These are phyloP conservation scores for Nebria salina DNA, from an alignment of 2,888 invertebrate species.

Conservation along the genomic window DNA sequence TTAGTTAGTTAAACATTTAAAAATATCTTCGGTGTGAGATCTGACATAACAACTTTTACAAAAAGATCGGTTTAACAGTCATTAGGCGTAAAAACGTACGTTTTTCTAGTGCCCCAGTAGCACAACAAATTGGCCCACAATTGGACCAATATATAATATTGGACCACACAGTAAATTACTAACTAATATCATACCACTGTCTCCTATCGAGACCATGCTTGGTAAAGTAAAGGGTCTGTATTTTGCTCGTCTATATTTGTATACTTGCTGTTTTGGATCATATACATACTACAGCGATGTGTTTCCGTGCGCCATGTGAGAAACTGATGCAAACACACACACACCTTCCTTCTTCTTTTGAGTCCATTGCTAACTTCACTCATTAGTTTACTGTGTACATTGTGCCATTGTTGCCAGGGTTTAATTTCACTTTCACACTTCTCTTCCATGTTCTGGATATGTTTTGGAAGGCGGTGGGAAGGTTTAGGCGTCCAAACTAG, in stretches of 20 bases:
- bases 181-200: not conserved
- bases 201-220: no score
- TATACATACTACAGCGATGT: not conserved
- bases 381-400: not conserved
- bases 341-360: not conserved
- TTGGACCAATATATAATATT: not conserved
- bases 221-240: no score
- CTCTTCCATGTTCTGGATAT: conserved; percentile 16
- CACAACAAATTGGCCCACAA: conserved; percentile 1
- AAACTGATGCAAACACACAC: not conserved
- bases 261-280: no score
- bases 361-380: not conserved
- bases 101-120: not conserved
- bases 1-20: conserved; percentile 38
- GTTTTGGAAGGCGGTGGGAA: conserved; percentile 26
- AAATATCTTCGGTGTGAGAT: conserved; percentile 27
- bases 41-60: conserved; percentile 39
- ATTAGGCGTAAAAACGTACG: conserved; percentile 21
- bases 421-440: not conserved
- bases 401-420: not conserved
- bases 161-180: not conserved
- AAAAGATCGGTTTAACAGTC: conserved; percentile 26
- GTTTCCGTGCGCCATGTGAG: not conserved
- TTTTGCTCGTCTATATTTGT: no score
- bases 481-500: conserved; percentile 4